Conservation (phyloP, 1,140 invertebrate genomes). For the Drosophila pseudoananassae region DNA sequence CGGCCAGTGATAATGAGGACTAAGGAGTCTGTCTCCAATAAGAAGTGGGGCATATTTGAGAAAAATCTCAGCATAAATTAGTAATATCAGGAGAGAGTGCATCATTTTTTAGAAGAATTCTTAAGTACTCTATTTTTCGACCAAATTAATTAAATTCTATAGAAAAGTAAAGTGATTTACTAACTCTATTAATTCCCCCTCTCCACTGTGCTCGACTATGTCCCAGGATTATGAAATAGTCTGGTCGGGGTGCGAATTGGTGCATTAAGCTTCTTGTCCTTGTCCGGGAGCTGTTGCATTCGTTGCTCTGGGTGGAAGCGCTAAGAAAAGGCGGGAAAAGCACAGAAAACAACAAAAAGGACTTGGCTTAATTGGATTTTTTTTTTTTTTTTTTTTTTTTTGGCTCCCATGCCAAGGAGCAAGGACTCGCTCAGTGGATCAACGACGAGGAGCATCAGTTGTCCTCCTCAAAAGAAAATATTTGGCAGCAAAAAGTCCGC, state of each 20-base stretch:
- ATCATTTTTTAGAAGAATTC: no score
- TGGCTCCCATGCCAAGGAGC: slow-evolving; percentile 15
- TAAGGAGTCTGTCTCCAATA: not conserved
- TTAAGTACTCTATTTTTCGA: no score
- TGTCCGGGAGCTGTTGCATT: slow-evolving; percentile 6
- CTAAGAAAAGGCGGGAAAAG: slow-evolving; percentile 12
- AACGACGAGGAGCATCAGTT: slow-evolving; percentile 16
- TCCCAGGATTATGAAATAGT: slow-evolving; percentile 23
- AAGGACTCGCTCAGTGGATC: slow-evolving; percentile 19
- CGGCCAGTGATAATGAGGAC: slow-evolving; percentile 39
- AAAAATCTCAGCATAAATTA: slow-evolving; percentile 12
- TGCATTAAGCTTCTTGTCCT: slow-evolving; percentile 43
- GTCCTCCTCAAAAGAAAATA: slow-evolving; percentile 39
- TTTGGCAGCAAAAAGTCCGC: slow-evolving; percentile 39
- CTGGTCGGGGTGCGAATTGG: slow-evolving; percentile 18
- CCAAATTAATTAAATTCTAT: not conserved
- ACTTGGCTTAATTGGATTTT: slow-evolving; percentile 46
- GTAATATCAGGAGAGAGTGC: not conserved
- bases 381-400: slow-evolving; percentile 1
- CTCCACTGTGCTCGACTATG: slow-evolving; percentile 6
- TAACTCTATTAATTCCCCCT: slow-evolving; percentile 31
- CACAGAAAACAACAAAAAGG: slow-evolving; percentile 17
- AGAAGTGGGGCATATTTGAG: slow-evolving; percentile 11
- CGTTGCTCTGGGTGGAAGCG: not conserved
- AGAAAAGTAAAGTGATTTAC: slow-evolving; percentile 14